A percentile compares a stretch with the other conserved stretches of the same genome.
phyloP scores from a whole-genome alignment of 2,113 vertebrate genomes.

The Eolophus roseicapilla region DNA sequence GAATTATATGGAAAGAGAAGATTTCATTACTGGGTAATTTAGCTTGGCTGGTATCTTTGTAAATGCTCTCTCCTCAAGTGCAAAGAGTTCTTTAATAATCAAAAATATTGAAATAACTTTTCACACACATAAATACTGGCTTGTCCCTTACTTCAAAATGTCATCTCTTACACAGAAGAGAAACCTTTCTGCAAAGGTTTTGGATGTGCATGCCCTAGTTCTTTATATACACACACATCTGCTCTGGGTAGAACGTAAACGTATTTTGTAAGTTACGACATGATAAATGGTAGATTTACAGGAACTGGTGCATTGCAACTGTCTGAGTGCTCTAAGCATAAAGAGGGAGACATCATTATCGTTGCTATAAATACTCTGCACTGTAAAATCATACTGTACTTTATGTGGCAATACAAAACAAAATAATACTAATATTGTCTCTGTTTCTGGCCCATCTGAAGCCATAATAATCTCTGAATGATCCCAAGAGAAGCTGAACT shows the following conservation, averaged over 20 bases:
- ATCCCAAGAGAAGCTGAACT: background rate
- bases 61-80: background rate
- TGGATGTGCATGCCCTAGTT: background rate
- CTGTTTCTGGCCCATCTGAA: background rate
- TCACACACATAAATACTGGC: background rate
- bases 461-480: background rate
- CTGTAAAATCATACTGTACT: background rate
- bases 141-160: background rate
- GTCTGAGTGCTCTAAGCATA: background rate
- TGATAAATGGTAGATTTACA: slow-evolving; percentile 5
- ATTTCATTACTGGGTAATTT: background rate
- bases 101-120: background rate
- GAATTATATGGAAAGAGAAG: background rate
- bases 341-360: background rate
- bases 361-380: slow-evolving; percentile 5
- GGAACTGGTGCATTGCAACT: background rate
- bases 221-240: background rate
- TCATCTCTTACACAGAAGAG: background rate
- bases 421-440: background rate
- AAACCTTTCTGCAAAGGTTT: background rate
- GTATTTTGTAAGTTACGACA: background rate
- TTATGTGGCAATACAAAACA: background rate
- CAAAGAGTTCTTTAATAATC: background rate
- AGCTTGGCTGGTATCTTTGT: background rate
- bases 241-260: background rate